phyloP scores from a whole-genome alignment of 2,888 invertebrate species.

The Iphiclides podalirius region DNA sequence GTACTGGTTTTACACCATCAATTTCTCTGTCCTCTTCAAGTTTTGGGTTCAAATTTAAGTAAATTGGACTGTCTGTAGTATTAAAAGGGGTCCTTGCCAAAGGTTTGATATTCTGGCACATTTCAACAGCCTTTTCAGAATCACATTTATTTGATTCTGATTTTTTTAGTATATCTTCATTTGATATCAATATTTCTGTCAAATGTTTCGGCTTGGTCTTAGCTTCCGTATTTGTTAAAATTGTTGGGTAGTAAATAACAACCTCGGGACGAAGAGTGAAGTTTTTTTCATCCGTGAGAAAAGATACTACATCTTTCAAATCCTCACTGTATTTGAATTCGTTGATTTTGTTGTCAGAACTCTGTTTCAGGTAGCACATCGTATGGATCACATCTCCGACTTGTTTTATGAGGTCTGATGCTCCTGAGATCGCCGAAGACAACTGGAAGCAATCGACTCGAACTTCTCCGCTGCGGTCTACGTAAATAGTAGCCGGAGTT shows the following conservation, averaged over 20 bases:
- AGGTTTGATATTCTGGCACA: slow-evolving; percentile 51
- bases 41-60: slow-evolving; percentile 57
- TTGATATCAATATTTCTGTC: slow-evolving; percentile 49
- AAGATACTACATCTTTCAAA: slow-evolving; percentile 54
- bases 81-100: slow-evolving; percentile 51
- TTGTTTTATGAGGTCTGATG: slow-evolving; percentile 48
- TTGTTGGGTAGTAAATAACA: slow-evolving; percentile 69
- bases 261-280: slow-evolving; percentile 57
- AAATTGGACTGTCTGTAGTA: slow-evolving; percentile 55
- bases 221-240: slow-evolving; percentile 62
- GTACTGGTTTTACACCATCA: slow-evolving; percentile 35
- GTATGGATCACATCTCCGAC: slow-evolving; percentile 51
- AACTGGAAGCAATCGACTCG: slow-evolving; percentile 66
- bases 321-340: slow-evolving; percentile 63
- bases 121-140: slow-evolving; percentile 64
- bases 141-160: slow-evolving; percentile 66
- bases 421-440: slow-evolving; percentile 23
- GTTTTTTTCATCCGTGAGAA: slow-evolving; percentile 57
- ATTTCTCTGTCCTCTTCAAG: slow-evolving; percentile 34
- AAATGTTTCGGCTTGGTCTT: slow-evolving; percentile 40
- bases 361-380: slow-evolving; percentile 42
- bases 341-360: slow-evolving; percentile 37
- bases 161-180: slow-evolving; percentile 33
- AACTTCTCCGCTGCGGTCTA: slow-evolving; percentile 55
- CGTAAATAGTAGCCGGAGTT: slow-evolving; percentile 50